Evolutionary conservation across 1,140 invertebrate genomes (phyloP), one percentile per base, ranked within the genome.

Genomic region (Andrena cerasifolii): DNA sequence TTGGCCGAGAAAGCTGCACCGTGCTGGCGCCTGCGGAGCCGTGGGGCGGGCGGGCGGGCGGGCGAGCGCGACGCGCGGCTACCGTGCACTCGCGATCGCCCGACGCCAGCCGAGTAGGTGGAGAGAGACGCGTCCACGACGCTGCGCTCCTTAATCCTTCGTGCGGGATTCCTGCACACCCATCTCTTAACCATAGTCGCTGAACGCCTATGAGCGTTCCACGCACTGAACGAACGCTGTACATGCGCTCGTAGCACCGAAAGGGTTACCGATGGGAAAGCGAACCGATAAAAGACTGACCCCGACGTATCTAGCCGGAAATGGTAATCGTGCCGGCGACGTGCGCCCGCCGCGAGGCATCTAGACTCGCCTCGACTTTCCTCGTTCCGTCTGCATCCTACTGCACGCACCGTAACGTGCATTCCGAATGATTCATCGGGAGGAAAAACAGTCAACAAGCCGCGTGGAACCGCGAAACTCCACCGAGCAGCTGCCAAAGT

Each of bases 251-350:
- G n/a, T n/a, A n/a, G n/a, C n/a, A n/a, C n/a, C n/a, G n/a, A n/a
- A n/a, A n/a, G n/a, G n/a, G n/a, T n/a, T n/a, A 21, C 59, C 74
- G 66, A 70, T 61, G 66, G 66, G 24, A 70, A 77, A 77, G 8
- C 56, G 40, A 51, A 8, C 33, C 28, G 65, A 68, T 68, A 76
- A 68, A 67, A 31, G 33, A 24, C n/a, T 56, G n/a, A n/a, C n/a
- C n/a, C n/a, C 40, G 56, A 56, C 49, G n/a, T 70, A 40, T 10
- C 10, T 73, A 47, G 24, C 24, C 77, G 77, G 61, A 77, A 82
- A 12, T 24, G 49, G 73, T 59, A 65, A 53, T 77, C 59, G 49
- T 59, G 40, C 40, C 45, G 21, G 36, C 36, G 10, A 40, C 53
- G n/a, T 3, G 31, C 45, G 33, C 24, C 45, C 21, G 24, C 2